Evolutionary conservation across 2,113 vertebrate species (phyloP).

Genomic region (pig (Sus scrofa)): T2T-Sscrofa CM000812.6:70043501-70044000

Average conservation of each 20-base stretch:
- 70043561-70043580: background rate
- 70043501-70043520: background rate
- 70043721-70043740: constrained; percentile 17
- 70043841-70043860: background rate
- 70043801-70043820: background rate
- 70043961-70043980: background rate
- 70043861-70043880: background rate
- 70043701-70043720: background rate
- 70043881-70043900: background rate
- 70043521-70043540: background rate
- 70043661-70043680: background rate
- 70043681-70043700: background rate
- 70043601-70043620: background rate
- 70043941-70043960: background rate
- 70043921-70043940: background rate
- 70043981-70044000: background rate
- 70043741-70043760: background rate
- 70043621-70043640: background rate
- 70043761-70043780: background rate
- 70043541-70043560: background rate
- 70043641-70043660: background rate
- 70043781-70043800: background rate
- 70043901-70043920: background rate
- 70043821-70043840: background rate
- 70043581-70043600: background rate